Evolutionary conservation across 2,888 invertebrate species (phyloP).

Genomic region (Penaeus monodon): DNA sequence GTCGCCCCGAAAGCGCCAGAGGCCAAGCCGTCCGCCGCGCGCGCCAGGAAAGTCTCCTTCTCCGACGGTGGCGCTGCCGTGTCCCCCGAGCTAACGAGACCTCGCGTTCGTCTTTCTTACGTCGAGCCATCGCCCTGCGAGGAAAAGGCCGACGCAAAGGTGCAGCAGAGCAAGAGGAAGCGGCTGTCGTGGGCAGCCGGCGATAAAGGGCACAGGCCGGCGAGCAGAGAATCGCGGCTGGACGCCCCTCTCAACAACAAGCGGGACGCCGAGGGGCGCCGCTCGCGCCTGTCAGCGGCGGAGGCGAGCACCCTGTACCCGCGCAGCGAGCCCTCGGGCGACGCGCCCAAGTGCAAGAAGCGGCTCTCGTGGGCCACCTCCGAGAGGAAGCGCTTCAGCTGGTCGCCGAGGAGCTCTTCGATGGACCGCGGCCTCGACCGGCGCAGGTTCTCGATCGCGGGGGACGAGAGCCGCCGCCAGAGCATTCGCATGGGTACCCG

Average conservation of each 20-base stretch:
- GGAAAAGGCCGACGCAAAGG: background rate
- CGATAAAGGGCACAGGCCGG: conserved; percentile 27
- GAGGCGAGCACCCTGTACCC: conserved; percentile 36
- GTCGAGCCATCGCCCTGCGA: conserved; percentile 7
- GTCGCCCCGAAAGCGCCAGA: background rate
- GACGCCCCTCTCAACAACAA: conserved; percentile 28
- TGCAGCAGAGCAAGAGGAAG: conserved; percentile 14
- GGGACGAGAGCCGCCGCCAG: conserved; percentile 16
- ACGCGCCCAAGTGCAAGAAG: conserved; percentile 48
- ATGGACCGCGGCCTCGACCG: conserved; percentile 5
- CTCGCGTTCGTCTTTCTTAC: conserved; percentile 48
- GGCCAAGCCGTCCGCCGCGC: conserved; percentile 3
- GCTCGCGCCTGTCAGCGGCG: background rate
- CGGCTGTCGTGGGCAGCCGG: conserved; percentile 47
- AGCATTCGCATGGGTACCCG: conserved; percentile 46
- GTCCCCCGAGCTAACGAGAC: background rate
- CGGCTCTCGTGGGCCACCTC: conserved; percentile 47
- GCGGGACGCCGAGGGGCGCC: background rate
- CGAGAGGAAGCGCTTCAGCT: conserved; percentile 50
- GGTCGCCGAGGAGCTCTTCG: conserved; percentile 39
- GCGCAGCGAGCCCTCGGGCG: conserved; percentile 42
- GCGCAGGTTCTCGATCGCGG: conserved; percentile 42
- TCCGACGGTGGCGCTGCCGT: background rate
- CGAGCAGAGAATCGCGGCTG: background rate
- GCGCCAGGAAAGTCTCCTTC: conserved; percentile 7